These are phyloP conservation scores for Vulpes lagopus DNA, from an alignment of 2,113 vertebrate genomes.

Conservation along the genomic window DNA sequence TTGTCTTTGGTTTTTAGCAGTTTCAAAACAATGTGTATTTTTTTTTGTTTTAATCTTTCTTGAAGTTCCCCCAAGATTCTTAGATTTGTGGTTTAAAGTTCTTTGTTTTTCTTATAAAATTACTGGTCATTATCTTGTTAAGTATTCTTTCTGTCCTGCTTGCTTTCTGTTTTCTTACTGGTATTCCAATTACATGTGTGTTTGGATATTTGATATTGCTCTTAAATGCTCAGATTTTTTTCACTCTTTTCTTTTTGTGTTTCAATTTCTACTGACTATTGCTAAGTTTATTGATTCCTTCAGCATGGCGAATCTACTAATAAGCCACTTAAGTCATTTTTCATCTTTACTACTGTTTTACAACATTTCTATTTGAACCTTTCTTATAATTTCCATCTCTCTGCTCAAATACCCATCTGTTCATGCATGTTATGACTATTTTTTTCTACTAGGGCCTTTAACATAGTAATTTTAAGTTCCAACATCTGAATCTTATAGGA, in stretches of 20 bases:
- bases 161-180: background rate
- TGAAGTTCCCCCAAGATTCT: background rate
- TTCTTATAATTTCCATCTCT: background rate
- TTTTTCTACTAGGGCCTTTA: background rate
- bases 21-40: background rate
- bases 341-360: background rate
- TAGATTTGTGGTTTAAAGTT: background rate
- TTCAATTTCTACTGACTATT: background rate
- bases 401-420: background rate
- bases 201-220: background rate
- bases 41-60: background rate
- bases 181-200: background rate
- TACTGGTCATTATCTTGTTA: background rate
- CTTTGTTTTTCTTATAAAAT: background rate
- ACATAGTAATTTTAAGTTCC: background rate
- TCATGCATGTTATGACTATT: background rate
- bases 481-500: background rate
- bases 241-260: background rate
- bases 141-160: background rate
- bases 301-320: background rate
- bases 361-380: background rate
- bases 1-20: background rate
- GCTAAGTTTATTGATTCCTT: background rate
- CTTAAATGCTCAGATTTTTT: background rate
- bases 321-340: background rate